Conservation (phyloP, 1,140 invertebrate genomes). For the Pseudobourletiella spinata region DNA sequence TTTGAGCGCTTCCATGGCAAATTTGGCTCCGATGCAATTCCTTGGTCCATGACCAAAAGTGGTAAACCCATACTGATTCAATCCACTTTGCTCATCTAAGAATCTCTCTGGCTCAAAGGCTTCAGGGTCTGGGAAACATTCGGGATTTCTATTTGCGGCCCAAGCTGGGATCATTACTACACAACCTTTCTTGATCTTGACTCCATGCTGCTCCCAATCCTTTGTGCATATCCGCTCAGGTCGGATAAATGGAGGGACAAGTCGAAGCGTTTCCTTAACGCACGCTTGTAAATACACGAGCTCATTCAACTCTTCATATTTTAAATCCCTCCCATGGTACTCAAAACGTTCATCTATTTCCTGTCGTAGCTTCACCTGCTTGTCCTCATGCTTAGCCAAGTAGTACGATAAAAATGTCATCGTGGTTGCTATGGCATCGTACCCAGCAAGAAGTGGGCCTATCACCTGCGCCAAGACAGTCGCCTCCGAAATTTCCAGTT, state of each 20-base stretch:
- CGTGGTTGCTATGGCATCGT: slow-evolving; percentile 49
- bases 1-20: slow-evolving; percentile 38
- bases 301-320: slow-evolving; percentile 39
- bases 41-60: slow-evolving; percentile 21
- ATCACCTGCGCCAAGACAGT: slow-evolving; percentile 34
- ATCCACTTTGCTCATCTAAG: slow-evolving; percentile 42
- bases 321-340: slow-evolving; percentile 36
- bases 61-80: slow-evolving; percentile 28
- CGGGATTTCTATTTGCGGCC: slow-evolving; percentile 46
- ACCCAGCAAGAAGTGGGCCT: slow-evolving; percentile 41
- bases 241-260: slow-evolving; percentile 22
- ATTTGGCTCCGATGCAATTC: slow-evolving; percentile 46
- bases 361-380: slow-evolving; percentile 48
- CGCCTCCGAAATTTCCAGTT: slow-evolving; percentile 18
- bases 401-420: slow-evolving; percentile 43
- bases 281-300: slow-evolving; percentile 31
- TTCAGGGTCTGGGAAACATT: slow-evolving; percentile 47
- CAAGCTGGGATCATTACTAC: slow-evolving; percentile 44
- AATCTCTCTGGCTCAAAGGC: slow-evolving; percentile 52
- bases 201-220: slow-evolving; percentile 21
- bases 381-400: slow-evolving; percentile 48
- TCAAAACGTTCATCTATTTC: slow-evolving; percentile 44
- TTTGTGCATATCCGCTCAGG: slow-evolving; percentile 24
- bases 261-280: slow-evolving; percentile 19
- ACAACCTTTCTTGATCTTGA: slow-evolving; percentile 39